Conservation (phyloP, 1,140 invertebrate genomes). For the Drosophila sturtevanti region DNA sequence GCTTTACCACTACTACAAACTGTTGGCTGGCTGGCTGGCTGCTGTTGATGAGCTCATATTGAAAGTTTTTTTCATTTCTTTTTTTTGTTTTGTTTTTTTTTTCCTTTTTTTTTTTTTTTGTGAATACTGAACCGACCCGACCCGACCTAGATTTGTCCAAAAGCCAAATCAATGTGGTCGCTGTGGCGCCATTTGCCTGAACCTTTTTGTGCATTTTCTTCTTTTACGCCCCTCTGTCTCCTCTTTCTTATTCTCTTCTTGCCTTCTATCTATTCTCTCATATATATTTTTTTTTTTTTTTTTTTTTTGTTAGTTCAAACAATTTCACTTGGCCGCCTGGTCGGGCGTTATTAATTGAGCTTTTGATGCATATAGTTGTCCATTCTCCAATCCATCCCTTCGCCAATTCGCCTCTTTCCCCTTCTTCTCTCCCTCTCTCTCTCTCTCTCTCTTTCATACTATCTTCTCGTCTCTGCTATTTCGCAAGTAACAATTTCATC, state of each 20-base stretch:
- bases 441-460: background rate
- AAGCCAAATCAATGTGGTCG: constrained; percentile 75
- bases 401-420: background rate
- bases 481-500: constrained; percentile 36
- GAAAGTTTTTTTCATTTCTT: constrained; percentile 67
- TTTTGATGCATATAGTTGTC: constrained; percentile 60
- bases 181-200: constrained; percentile 72
- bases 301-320: constrained; percentile 39
- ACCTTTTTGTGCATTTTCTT: constrained; percentile 65
- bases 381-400: background rate
- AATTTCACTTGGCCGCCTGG: constrained; percentile 61
- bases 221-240: constrained; percentile 20
- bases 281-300: constrained; percentile 7
- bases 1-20: constrained; percentile 8
- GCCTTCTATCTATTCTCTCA: background rate
- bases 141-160: constrained; percentile 70
- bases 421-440: background rate
- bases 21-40: constrained; percentile 7
- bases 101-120: background rate
- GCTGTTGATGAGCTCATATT: constrained; percentile 73
- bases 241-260: constrained; percentile 4
- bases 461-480: no score
- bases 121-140: constrained; percentile 14
- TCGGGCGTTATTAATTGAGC: constrained; percentile 75
- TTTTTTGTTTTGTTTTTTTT: background rate